A percentile compares a stretch with the other conserved stretches of the same genome.
phyloP scores from a whole-genome alignment of 1,140 invertebrate species.

The Popillia japonica region DNA sequence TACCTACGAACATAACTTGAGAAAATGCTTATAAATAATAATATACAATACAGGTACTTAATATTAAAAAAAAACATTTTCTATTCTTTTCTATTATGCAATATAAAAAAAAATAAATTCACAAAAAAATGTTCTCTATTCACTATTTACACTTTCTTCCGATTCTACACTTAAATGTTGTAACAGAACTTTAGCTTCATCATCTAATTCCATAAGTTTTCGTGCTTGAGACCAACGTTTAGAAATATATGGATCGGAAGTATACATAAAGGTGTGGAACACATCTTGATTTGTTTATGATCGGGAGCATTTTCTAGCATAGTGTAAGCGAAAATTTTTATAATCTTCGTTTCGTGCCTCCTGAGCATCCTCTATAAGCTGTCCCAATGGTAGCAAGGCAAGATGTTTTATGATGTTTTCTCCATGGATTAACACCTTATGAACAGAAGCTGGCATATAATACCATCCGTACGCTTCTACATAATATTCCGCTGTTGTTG shows the following conservation, averaged over 20 bases:
- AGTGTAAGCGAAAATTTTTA: conserved; percentile 13
- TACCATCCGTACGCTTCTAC: conserved; percentile 9
- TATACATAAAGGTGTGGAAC: conserved; percentile 15
- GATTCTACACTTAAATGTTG: no score
- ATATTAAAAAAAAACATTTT: no score
- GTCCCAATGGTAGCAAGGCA: not conserved
- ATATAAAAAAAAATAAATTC: no score
- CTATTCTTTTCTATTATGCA: no score
- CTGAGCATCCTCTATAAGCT: not conserved
- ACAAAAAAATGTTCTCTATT: no score
- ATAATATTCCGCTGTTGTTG: not conserved
- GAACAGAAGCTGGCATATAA: conserved; percentile 14
- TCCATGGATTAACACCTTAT: no score
- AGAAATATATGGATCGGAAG: conserved; percentile 1
- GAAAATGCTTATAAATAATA: no score
- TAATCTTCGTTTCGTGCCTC: conserved; percentile 13
- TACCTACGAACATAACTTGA: no score
- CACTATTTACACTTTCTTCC: no score
- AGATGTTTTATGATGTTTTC: not conserved
- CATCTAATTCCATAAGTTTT: no score
- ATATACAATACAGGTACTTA: no score
- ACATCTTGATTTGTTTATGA: conserved; percentile 17
- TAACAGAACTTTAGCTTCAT: no score
- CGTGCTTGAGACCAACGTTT: not conserved
- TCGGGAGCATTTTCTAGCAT: conserved; percentile 11